Percentiles rank a stretch among this genome's conserved stretches.
phyloP scores from a whole-genome alignment of 2,888 invertebrate species.

The Mythimna pallens region DNA sequence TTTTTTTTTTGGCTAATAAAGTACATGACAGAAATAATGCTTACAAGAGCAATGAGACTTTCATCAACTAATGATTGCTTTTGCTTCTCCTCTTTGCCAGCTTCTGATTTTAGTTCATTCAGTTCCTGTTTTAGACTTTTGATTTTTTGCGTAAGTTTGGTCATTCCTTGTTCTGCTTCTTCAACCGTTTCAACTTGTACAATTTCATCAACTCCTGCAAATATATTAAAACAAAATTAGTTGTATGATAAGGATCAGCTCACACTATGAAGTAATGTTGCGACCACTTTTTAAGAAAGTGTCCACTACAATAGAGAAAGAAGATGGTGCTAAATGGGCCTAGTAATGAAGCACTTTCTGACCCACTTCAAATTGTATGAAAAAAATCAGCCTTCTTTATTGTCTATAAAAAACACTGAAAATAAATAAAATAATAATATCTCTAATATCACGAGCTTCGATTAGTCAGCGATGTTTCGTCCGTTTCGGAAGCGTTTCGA shows the following conservation, averaged over 20 bases:
- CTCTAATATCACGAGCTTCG: too few relatives aligned
- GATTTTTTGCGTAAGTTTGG: constrained; percentile 77
- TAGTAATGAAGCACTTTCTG: too few relatives aligned
- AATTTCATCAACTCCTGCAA: constrained; percentile 77
- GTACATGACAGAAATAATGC: constrained; percentile 40
- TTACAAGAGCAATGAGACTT: constrained; percentile 82
- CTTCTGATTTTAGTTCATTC: constrained; percentile 76
- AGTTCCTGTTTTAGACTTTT: constrained; percentile 77
- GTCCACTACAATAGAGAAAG: not conserved
- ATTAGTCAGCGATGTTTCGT: not conserved
- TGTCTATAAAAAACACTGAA: too few relatives aligned
- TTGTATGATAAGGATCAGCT: not conserved
- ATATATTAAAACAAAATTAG: constrained; percentile 5
- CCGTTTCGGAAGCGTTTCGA: not conserved
- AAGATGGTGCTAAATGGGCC: too few relatives aligned
- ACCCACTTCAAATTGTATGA: too few relatives aligned
- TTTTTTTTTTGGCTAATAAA: not conserved
- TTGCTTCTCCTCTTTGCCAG: constrained; percentile 83
- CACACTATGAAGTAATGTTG: not conserved
- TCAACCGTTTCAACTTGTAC: constrained; percentile 77
- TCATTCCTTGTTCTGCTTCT: constrained; percentile 78
- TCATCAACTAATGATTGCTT: constrained; percentile 83
- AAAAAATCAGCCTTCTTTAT: not conserved
- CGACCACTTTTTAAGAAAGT: too few relatives aligned
- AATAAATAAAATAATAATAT: too few relatives aligned